Conservation (phyloP, 2,797 vertebrate genomes). For the Morelia viridis region DNA sequence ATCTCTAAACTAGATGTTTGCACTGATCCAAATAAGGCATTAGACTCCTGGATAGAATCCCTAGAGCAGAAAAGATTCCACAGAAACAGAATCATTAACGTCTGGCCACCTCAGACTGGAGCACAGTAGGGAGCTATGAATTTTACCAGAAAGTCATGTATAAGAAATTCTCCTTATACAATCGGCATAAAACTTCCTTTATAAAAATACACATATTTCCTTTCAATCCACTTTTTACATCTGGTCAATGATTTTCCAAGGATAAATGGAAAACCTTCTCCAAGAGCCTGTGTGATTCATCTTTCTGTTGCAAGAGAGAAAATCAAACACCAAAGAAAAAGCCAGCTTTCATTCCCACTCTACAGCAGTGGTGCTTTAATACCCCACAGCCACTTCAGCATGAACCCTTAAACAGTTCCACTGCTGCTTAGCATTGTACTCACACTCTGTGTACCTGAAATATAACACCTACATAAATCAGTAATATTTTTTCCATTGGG, state of each 20-base stretch:
- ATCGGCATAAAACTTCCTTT: neutral
- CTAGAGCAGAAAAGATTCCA: rapidly evolving
- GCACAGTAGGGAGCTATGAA: neutral
- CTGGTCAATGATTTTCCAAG: rapidly evolving
- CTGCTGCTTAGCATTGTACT: neutral
- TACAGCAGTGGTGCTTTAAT: slow-evolving; percentile 4
- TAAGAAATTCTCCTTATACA: neutral
- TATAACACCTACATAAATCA: slow-evolving; percentile 24
- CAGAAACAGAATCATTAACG: neutral
- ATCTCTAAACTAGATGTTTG: slow-evolving; percentile 12
- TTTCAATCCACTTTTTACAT: slow-evolving; percentile 20
- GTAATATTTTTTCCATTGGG: slow-evolving; percentile 8
- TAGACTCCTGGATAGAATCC: neutral
- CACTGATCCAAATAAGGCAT: slow-evolving; percentile 1
- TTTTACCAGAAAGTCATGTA: neutral
- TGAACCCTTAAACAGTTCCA: slow-evolving; percentile 12
- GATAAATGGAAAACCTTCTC: slow-evolving; percentile 12
- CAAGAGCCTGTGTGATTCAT: slow-evolving; percentile 17
- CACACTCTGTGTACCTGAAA: neutral
- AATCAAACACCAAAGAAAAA: slow-evolving; percentile 12
- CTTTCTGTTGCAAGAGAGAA: slow-evolving; percentile 34
- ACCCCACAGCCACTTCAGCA: neutral
- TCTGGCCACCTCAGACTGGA: neutral
- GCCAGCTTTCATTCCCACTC: slow-evolving; percentile 3
- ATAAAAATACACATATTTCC: neutral